A percentile compares a stretch with the other conserved stretches of the same genome.
phyloP scores from a whole-genome alignment of 2,888 invertebrate species.

The Harpagoxenus sublaevis region DNA sequence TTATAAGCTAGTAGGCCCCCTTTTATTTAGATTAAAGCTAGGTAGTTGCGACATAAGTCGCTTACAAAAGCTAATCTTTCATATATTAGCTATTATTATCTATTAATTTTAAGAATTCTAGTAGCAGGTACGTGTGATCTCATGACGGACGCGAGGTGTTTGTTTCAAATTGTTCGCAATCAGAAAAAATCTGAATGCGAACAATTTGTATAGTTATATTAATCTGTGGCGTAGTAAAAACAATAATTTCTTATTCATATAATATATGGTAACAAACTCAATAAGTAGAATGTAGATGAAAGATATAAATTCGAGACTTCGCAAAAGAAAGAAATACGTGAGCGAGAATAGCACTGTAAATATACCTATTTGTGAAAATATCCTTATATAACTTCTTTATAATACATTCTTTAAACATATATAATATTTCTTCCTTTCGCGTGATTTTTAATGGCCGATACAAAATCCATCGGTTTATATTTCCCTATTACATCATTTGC shows the following conservation, averaged over 20 bases:
- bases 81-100: slow-evolving; percentile 60
- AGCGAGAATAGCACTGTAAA: not conserved
- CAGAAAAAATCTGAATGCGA: not conserved
- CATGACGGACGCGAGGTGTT: slow-evolving; percentile 56
- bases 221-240: not conserved
- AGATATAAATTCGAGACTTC: slow-evolving; percentile 26
- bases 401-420: too few species aligned
- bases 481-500: slow-evolving; percentile 1
- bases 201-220: not conserved
- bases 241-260: not conserved
- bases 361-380: not conserved
- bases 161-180: not conserved
- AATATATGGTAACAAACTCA: slow-evolving; percentile 15
- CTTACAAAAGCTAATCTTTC: too few species aligned
- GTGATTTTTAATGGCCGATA: not conserved
- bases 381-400: too few species aligned
- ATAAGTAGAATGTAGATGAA: not conserved
- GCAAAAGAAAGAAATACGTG: not conserved
- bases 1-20: slow-evolving; percentile 56
- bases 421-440: not conserved
- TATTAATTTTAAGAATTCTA: slow-evolving; percentile 66
- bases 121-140: slow-evolving; percentile 84
- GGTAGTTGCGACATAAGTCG: not conserved
- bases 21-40: slow-evolving; percentile 64
- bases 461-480: not conserved